Evolutionary conservation across 1,140 invertebrate species (phyloP), one percentile per base, ranked within the genome.

Genomic region (Halictus rubicundus): DNA sequence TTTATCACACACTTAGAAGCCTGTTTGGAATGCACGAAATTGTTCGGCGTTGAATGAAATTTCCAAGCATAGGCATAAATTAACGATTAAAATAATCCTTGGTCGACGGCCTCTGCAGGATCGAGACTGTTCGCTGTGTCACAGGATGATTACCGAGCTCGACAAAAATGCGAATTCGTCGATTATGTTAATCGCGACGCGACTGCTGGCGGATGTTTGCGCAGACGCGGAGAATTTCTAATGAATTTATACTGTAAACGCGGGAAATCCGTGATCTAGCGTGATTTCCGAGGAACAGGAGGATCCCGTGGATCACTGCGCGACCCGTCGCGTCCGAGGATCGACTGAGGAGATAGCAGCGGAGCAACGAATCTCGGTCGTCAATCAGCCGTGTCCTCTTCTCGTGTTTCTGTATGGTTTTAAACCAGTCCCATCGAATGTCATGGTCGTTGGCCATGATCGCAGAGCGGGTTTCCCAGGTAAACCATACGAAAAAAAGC

Each of bases 341-440:
- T n/a, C 61, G 63, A 86, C 84, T 86, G 74, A 71, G 27, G 39
- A 46, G 32, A 70, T 59, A 23, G 19, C 42, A 37, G 5, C 21
- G 42, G 64, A 74, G n/a, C 69, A 83, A 80, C 83, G 73, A 46
- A 80, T 78, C 32, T 65, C 57, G 42, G 16, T 25, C 37, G 21
- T 37, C 59, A 19, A 72, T 25, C 59, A 39, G 60, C 54, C 49
- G 77, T 79, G 61, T 81, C 79, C 66, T 60, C 59, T 80, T 68
- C 68, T 61, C 39, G 25, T 27, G 3, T 12, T n/a, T 19, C 19
- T 8, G 1, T 1, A 2, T 46, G 2, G 25, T 3, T n/a, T 39
- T 8, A 16, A 37, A 32, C 49, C 23, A 54, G 25, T 23, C 37
- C 14, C 7, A 4, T 21, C 9, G 21, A 73, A 21, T 46, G 25